phyloP scores from a whole-genome alignment of 2,113 vertebrate species.

The Jacana jacana region DNA sequence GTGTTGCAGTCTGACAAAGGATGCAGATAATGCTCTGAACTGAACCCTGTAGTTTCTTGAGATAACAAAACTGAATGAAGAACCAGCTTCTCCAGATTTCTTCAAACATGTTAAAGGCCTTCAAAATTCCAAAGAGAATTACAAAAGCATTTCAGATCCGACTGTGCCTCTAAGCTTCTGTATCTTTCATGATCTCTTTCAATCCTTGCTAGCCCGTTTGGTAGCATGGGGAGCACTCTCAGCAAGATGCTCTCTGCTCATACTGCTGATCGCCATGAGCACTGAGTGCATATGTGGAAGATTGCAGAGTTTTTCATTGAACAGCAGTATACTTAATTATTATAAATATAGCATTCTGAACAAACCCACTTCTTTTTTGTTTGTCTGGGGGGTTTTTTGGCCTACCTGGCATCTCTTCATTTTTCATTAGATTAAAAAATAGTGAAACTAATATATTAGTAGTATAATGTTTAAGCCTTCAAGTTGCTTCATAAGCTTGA shows the following conservation, averaged over 20 bases:
- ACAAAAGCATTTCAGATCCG: not conserved
- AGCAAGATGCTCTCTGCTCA: not conserved
- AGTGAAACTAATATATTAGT: not conserved
- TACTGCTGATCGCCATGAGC: not conserved
- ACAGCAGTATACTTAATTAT: not conserved
- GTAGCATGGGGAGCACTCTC: not conserved
- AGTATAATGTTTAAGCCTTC: not conserved
- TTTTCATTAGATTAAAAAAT: not conserved
- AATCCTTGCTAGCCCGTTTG: fast-evolving
- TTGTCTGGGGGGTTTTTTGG: too few species aligned
- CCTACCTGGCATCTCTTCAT: not conserved
- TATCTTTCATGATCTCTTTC: not conserved
- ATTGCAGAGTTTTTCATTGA: not conserved
- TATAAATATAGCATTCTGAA: not conserved
- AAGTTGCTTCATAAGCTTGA: not conserved
- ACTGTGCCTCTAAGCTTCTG: not conserved
- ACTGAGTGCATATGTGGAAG: not conserved
- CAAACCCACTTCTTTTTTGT: not conserved
- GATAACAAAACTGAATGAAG: not conserved
- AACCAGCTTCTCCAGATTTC: not conserved
- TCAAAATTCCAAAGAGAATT: not conserved
- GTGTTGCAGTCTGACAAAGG: not conserved
- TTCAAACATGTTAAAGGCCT: not conserved
- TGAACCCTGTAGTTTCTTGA: not conserved
- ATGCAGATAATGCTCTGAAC: not conserved